phyloP scores from a whole-genome alignment of 2,797 vertebrate genomes.

The Novumbra hubbsi region DNA sequence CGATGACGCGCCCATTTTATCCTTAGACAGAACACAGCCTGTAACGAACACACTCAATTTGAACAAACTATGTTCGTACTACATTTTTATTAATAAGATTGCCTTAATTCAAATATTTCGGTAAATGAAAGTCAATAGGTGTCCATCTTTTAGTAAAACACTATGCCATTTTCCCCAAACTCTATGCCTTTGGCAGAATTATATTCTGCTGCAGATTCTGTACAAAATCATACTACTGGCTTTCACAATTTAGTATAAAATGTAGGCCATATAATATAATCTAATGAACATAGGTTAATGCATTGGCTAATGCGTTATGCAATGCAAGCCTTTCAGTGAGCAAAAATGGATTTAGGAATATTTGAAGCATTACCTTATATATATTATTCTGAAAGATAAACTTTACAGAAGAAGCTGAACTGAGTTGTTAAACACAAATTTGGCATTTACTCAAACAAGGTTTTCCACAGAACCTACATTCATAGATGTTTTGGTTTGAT shows the following conservation, averaged over 20 bases:
- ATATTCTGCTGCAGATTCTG: neutral
- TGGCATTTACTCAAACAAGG: neutral
- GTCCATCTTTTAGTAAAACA: neutral
- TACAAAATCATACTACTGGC: too few relatives aligned
- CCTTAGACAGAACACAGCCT: neutral
- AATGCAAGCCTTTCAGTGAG: neutral
- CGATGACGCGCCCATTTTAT: slow-evolving; percentile 33
- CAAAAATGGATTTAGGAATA: neutral
- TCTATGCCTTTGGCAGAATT: neutral
- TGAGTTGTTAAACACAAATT: neutral
- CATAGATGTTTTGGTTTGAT: neutral
- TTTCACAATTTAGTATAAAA: neutral
- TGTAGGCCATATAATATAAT: neutral
- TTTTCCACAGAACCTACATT: neutral
- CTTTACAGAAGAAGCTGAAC: neutral
- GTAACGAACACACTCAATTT: too few relatives aligned
- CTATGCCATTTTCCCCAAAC: neutral
- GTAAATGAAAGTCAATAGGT: neutral
- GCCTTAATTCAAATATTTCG: neutral
- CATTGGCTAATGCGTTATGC: neutral
- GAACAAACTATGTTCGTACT: too few relatives aligned
- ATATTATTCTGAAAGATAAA: neutral
- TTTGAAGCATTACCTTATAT: neutral
- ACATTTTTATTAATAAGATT: too few relatives aligned
- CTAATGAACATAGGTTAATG: neutral